These are phyloP conservation scores for Clavelina lepadiformis DNA, from an alignment of 23 tunicate genomes.

Conservation along the genomic window DNA sequence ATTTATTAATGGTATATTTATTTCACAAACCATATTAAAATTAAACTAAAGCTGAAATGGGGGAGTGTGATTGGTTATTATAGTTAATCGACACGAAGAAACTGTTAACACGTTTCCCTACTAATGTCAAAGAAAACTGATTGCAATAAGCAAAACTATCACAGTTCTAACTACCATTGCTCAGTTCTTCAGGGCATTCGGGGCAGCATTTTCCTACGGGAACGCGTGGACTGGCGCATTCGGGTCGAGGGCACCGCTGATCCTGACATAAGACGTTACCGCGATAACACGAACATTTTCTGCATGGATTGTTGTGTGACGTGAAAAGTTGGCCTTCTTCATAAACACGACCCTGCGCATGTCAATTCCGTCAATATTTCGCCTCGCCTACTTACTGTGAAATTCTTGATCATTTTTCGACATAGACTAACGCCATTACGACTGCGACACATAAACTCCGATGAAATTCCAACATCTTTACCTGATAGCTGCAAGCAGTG, in stretches of 20 bases:
- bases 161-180: slow-evolving; percentile 12
- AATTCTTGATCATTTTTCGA: neutral
- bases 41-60: no score
- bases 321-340: slow-evolving; percentile 48
- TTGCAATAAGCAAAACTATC: neutral
- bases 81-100: neutral
- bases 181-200: slow-evolving; percentile 38
- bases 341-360: slow-evolving; percentile 36
- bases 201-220: slow-evolving; percentile 58
- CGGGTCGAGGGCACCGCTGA: slow-evolving; percentile 32
- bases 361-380: neutral
- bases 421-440: no score
- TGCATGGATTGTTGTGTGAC: slow-evolving; percentile 46
- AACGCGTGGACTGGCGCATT: slow-evolving; percentile 46
- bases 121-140: neutral
- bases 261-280: slow-evolving; percentile 55
- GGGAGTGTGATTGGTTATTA: no score
- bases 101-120: neutral
- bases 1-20: no score
- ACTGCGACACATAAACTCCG: no score
- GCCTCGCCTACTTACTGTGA: neutral
- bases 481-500: slow-evolving; percentile 50
- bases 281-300: slow-evolving; percentile 41
- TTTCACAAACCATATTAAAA: no score
- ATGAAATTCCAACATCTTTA: slow-evolving; percentile 2